Evolutionary conservation across 2,888 invertebrate species (phyloP), one percentile per base, ranked within the genome.

Genomic region (Agrilus mali): DNA sequence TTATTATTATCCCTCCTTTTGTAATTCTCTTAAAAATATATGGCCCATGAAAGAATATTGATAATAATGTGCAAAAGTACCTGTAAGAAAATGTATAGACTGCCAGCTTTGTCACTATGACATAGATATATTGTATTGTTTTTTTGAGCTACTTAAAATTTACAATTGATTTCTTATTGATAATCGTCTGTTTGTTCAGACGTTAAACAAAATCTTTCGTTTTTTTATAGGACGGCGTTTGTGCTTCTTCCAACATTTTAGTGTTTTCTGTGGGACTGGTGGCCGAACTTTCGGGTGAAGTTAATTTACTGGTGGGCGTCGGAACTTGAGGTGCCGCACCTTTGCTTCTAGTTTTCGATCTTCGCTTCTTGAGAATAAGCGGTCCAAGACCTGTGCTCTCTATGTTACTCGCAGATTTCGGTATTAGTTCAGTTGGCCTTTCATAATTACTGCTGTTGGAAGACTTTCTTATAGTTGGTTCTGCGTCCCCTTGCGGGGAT

Each of bases 251-350:
- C 50, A 72, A 59, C 70, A 71, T 70, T 55, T 69, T 70, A 47
- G 72, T 71, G 15, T 72, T 72, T 55, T 74, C 73, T 49, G 75
- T 75, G n/a, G 76, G 68, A 42, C 72, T 72, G 49, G 71, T 67
- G 12, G 69, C 67, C 45, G 68, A 66, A 52, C 66, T 66, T 45
- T 65, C 66, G 12, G 66, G 65, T 20, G 65, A 64, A 27, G 61
- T 58, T 6, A 56, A 47, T 49, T 63, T 65, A 33, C 61, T 55
- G 15, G 53, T 52, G 13, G 60, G 60, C 22, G 61, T 60, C 8
- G 63, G 63, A 34, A 59, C 55, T 54, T 64, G 64, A 4, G 66
- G 66, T 4, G 66, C 66, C 22, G 63, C 51, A 38, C 57, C 56
- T 44, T 58, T 58, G 32, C 51, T 60, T 45, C 66, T 55, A 40